Evolutionary conservation across 2,113 vertebrate species (phyloP).

Genomic region (Ondatra zibethicus): DNA sequence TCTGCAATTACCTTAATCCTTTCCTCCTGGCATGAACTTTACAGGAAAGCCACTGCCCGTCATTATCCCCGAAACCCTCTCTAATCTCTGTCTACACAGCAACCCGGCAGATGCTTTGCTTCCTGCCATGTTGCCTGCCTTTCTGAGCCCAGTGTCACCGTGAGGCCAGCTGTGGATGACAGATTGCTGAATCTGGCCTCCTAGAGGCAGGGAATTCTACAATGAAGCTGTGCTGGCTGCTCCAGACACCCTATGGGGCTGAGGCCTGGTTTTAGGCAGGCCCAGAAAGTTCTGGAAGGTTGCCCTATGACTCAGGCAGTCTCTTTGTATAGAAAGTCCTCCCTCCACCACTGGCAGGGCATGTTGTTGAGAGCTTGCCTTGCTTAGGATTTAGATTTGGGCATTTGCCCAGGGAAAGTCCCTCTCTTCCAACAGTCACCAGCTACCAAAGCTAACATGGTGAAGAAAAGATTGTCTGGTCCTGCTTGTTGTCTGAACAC

Average conservation of each 20-base stretch:
- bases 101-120: slow-evolving; percentile 57
- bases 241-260: not conserved
- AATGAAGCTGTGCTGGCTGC: slow-evolving; percentile 46
- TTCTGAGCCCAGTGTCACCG: not conserved
- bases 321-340: not conserved
- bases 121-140: not conserved
- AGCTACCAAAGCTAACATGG: not conserved
- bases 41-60: slow-evolving; percentile 73
- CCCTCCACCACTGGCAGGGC: not conserved
- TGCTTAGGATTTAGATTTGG: slow-evolving; percentile 47
- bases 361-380: not conserved
- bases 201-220: slow-evolving; percentile 34
- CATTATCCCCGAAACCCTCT: slow-evolving; percentile 67
- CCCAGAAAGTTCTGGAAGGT: slow-evolving; percentile 1
- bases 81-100: slow-evolving; percentile 62
- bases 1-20: slow-evolving; percentile 78
- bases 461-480: not conserved
- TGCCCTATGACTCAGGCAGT: not conserved
- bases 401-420: not conserved
- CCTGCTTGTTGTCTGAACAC: not conserved
- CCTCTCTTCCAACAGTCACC: not conserved
- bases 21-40: slow-evolving; percentile 56
- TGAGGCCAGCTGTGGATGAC: slow-evolving; percentile 44
- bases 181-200: slow-evolving; percentile 70
- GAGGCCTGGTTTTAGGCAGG: not conserved